Evolutionary conservation across 2,888 invertebrate genomes (phyloP).

Genomic region (Drosophila helvetica): DNA sequence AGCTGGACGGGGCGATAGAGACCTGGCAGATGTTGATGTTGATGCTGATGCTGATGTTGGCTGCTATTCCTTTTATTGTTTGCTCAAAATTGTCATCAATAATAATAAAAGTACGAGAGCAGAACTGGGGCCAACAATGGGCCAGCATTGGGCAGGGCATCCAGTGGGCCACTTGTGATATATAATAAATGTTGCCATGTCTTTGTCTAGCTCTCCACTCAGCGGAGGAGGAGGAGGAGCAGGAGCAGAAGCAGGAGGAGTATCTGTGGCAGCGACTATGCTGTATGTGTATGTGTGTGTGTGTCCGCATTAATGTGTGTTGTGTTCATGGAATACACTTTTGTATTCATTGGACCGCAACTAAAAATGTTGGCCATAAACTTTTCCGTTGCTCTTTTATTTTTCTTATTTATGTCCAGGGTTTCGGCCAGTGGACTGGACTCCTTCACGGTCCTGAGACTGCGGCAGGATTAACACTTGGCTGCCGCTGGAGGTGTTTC

Average conservation of each 20-base stretch:
- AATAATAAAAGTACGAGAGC: slow-evolving; percentile 73
- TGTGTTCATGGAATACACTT: slow-evolving; percentile 73
- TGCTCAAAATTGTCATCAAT: slow-evolving; percentile 80
- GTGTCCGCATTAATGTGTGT: slow-evolving; percentile 58
- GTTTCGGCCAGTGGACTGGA: slow-evolving; percentile 24
- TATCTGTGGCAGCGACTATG: too few relatives aligned
- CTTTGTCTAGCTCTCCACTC: slow-evolving; percentile 32
- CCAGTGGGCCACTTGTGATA: slow-evolving; percentile 69
- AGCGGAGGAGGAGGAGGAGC: too few relatives aligned
- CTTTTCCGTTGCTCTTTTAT: slow-evolving; percentile 63
- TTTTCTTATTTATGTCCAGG: slow-evolving; percentile 66
- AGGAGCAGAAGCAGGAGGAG: too few relatives aligned
- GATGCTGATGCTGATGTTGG: slow-evolving; percentile 42
- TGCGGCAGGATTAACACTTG: slow-evolving; percentile 66
- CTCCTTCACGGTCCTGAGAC: slow-evolving; percentile 31
- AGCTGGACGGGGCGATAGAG: slow-evolving; percentile 8
- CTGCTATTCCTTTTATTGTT: slow-evolving; percentile 71
- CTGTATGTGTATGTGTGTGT: slow-evolving; percentile 17
- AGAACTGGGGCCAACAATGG: slow-evolving; percentile 51
- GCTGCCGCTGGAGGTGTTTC: slow-evolving; percentile 64
- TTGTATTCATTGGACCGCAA: slow-evolving; percentile 78
- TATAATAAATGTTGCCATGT: slow-evolving; percentile 71
- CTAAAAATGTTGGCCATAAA: slow-evolving; percentile 78
- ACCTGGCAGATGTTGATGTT: slow-evolving; percentile 41
- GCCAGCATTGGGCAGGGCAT: slow-evolving; percentile 44